Base-by-base conservation (phyloP, 2,888 invertebrate genomes). In the Nudaria mundana region DNA sequence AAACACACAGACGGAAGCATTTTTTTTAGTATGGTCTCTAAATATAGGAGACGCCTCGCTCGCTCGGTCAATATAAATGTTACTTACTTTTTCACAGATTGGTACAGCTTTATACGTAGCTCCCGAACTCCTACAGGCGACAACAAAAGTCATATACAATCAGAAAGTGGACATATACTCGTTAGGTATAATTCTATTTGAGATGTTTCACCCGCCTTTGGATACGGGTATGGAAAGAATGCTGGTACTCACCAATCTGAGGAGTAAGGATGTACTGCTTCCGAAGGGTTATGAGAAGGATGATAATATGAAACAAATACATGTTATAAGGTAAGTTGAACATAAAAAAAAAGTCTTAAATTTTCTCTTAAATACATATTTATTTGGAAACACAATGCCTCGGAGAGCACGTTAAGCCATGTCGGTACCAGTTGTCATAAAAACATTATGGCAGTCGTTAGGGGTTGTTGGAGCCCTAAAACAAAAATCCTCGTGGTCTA, bases 41-140 rank as follows among this genome's bases (percentile, higher is more conserved):
- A 8, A 22, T 7, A 2, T 8, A 1, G 2, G 1, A 8, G 7
- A 22, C 2, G 2, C 1, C 2, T 7, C 2, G 8, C 16, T 29
- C 10, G 11, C 29, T 14, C 11, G 8, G 10, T 11, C 5, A 1
- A 2, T 20, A 0, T 20, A 30, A 23, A 8, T 11, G 11, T 16
- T 12, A 22, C 8, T 10, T n/a, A n/a, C n/a, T 4, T 20, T 3
- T 20, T 20, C 20, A 0, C 20, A 95, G 85, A 95, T 99, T 13
- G 99, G 99, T 15, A 99, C 99, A 16, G 95, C 96, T 0, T 88
- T 98, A 0, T 99, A 99, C 80, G 95, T 97, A 30, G 98, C 98
- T 0, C 99, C 99, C 0, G 99, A 99, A 75, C 86, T 99, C 1
- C 91, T 92, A 0, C 91, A 91, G 12, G 90, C 91, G 15, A 91